A percentile compares a stretch with the other conserved stretches of the same genome.
These are phyloP conservation scores for Belgica antarctica DNA, from an alignment of 2,888 invertebrate species.

Conservation along the genomic window DNA sequence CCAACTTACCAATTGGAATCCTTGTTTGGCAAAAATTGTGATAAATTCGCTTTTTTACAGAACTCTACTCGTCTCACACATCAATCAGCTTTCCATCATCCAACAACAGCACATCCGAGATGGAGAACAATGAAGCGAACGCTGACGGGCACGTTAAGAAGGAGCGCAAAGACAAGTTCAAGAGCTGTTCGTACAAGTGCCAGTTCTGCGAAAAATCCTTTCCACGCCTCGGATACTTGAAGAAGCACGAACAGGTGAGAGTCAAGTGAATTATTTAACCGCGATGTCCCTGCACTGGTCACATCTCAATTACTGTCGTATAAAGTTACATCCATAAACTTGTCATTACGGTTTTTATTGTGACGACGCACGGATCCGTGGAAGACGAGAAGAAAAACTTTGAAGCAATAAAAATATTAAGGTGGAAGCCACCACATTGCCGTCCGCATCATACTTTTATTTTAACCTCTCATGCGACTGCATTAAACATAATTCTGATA, in stretches of 20 bases:
- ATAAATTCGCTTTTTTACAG: constrained; percentile 47
- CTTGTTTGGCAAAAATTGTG: neutral
- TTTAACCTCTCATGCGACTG: constrained; percentile 26
- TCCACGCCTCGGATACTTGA: constrained; percentile 79
- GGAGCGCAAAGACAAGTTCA: constrained; percentile 47
- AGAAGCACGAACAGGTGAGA: constrained; percentile 91
- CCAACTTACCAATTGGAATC: neutral
- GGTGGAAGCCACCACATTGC: neutral
- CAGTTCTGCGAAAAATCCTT: constrained; percentile 91
- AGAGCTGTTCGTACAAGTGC: constrained; percentile 75
- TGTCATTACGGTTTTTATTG: constrained; percentile 25
- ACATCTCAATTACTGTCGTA: neutral
- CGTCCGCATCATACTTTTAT: neutral
- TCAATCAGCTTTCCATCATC: constrained; percentile 56
- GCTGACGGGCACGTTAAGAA: constrained; percentile 36
- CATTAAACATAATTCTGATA: constrained; percentile 35
- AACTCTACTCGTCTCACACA: constrained; percentile 56
- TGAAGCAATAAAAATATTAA: neutral
- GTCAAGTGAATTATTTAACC: constrained; percentile 47
- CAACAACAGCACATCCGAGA: constrained; percentile 33
- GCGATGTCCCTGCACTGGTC: neutral
- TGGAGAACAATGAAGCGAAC: constrained; percentile 35
- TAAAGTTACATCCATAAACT: constrained; percentile 6
- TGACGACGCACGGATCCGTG: constrained; percentile 34
- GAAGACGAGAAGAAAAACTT: constrained; percentile 1